These are phyloP conservation scores for Tyrannus savana DNA, from an alignment of 2,113 vertebrate genomes.

Conservation along the genomic window DNA sequence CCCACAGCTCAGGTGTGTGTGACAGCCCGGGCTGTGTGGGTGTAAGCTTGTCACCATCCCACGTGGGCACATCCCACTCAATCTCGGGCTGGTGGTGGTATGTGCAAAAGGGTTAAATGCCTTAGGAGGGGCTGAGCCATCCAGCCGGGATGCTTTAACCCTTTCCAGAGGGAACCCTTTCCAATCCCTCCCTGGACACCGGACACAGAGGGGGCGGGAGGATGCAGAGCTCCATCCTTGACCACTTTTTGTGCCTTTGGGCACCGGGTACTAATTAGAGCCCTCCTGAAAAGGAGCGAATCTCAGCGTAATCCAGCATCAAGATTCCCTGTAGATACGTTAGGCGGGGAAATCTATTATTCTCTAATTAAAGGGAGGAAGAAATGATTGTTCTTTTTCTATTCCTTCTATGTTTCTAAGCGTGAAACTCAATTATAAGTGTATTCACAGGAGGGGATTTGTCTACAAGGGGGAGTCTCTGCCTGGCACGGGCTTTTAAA, in stretches of 20 bases:
- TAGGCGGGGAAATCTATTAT: conserved; percentile 17
- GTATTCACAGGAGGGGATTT: conserved; percentile 1
- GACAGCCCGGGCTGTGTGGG: neutral
- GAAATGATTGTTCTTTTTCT: conserved; percentile 7
- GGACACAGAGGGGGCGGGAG: neutral
- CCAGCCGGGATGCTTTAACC: neutral
- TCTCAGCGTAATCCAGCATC: neutral
- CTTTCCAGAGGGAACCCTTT: neutral
- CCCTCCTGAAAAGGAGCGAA: neutral
- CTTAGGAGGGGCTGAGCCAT: neutral
- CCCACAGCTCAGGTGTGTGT: neutral
- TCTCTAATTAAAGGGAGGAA: conserved; percentile 20
- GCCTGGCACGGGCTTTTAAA: neutral
- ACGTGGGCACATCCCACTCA: neutral
- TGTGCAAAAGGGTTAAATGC: neutral
- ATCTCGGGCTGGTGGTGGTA: neutral
- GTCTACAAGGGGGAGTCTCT: neutral
- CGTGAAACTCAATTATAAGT: conserved; percentile 28
- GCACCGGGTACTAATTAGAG: neutral
- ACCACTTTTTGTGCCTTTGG: neutral
- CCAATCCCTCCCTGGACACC: neutral
- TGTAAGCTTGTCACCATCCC: neutral
- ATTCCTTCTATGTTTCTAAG: neutral
- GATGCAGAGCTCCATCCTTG: neutral
- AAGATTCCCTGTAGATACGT: conserved; percentile 21